Evolutionary conservation across 2,888 invertebrate genomes (phyloP), one percentile per base, ranked within the genome.

Genomic region (Lapara coniferarum): DNA sequence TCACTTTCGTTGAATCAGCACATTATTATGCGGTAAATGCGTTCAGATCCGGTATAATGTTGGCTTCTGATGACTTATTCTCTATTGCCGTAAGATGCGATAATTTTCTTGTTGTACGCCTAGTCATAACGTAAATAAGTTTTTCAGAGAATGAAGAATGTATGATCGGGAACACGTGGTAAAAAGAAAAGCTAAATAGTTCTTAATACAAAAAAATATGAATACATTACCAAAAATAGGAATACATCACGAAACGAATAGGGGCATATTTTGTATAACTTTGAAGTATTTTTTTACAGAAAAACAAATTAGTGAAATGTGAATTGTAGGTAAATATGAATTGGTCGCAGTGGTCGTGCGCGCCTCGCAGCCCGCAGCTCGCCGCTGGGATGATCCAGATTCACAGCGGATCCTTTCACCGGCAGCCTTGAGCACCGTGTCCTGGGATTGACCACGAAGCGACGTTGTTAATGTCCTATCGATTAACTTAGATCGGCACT

Each of bases 331-430:
- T 63, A 19, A 63, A 46, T 19, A 46, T 16, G 63, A 63, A 25
- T 49, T 49, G 19, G 12, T 59, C 10, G 19, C 0, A 49, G 10
- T 58, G 51, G 49, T 58, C 59, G 58, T 68, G 59, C 46, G 49
- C 51, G 10, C 37, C 58, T 25, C 13, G 13, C 67, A 19, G 51
- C 51, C 12, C 51, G 44, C 46, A 14, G 56, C 46, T 44, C 69
- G 73, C 85, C 81, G 78, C 85, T 84, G 82, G 86, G 93, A 93
- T 91, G 93, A 90, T 92, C 92, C 92, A 92, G 92, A 92, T 93
- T 88, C 88, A 83, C 81, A 76, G 77, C 74, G 83, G 78, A 87
- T 91, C 93, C 93, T 93, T 93, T 93, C 93, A 92, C 93, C 82
- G 80, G 76, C 85, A 89, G 89, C 93, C 93, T 93, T 93, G 93